Evolutionary conservation across 2,797 vertebrate genomes (phyloP).

Genomic region (Cuculus canorus): DNA sequence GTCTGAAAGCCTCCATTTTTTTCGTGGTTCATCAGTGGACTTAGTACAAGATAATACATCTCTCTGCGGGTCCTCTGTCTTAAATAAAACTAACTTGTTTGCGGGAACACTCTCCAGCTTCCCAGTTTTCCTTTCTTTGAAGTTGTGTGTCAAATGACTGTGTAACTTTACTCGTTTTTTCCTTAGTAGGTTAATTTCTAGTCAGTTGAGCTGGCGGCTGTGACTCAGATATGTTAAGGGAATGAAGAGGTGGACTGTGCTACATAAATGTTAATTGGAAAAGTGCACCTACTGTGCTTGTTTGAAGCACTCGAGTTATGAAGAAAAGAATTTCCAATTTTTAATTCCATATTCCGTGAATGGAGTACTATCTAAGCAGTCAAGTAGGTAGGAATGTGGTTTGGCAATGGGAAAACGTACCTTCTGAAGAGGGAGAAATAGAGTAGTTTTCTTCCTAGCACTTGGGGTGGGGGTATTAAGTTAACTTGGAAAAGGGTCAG

Average conservation of each 20-base stretch:
- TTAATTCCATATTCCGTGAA: neutral
- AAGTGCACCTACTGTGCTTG: neutral
- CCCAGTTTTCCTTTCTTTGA: neutral
- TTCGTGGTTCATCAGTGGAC: rapidly evolving
- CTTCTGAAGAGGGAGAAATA: neutral
- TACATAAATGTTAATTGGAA: constrained; percentile 49
- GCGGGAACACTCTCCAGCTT: neutral
- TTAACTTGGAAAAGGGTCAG: neutral
- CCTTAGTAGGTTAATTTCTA: constrained; percentile 3
- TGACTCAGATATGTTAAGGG: constrained; percentile 15
- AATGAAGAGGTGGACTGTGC: constrained; percentile 44
- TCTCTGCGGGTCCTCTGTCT: neutral
- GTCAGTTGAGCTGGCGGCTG: constrained; percentile 2
- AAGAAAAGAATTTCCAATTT: neutral
- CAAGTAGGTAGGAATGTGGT: neutral
- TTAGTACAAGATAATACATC: neutral
- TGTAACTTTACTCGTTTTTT: neutral
- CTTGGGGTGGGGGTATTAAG: no score
- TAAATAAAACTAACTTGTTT: neutral
- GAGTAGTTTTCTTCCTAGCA: neutral
- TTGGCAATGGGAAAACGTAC: neutral
- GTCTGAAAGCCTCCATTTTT: neutral
- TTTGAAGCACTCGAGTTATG: neutral
- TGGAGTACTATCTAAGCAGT: neutral
- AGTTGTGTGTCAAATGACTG: neutral